Base-by-base conservation (phyloP, 2,888 invertebrate species). In the Neoaliturus tenellus region DNA sequence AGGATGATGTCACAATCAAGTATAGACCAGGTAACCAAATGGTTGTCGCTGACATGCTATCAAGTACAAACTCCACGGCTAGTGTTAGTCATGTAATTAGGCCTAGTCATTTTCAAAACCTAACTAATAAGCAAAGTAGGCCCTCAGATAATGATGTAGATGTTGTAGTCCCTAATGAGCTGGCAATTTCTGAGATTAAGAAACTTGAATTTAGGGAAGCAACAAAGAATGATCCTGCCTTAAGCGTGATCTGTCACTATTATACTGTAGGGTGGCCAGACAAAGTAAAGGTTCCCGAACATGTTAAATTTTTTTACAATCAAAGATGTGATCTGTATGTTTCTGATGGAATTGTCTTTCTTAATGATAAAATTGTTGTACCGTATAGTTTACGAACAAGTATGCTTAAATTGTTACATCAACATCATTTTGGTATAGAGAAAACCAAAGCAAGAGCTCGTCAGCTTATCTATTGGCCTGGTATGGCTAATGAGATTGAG, bases 1-100 rank as follows among this genome's bases (percentile, higher is more conserved):
- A 73, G 12, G 85, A 86, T 73, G 51, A 71, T 5, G 69, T 86
- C n/a, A 44, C 35, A 28, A 48, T 84, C 10, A 86, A 85, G 8
- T 87, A 88, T 85, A 86, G 83, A 44, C 87, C 88, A 10, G 88
- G 88, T 31, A 89, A 88, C 81, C 85, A 87, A 51, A 55, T 88
- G 71, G 84, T 86, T 73, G 85, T 88, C 55, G 86, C 87, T 23
- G 87, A 88, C 83, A n/a, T n/a, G n/a, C n/a, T n/a, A n/a, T n/a
- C n/a, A n/a, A n/a, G n/a, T n/a, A n/a, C n/a, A n/a, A 33, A 85
- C n/a, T n/a, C n/a, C n/a, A n/a, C n/a, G n/a, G n/a, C n/a, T n/a
- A n/a, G n/a, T n/a, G n/a, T n/a, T n/a, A n/a, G n/a, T n/a, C 84
- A 23, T 82, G 86, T 44, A n/a, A n/a, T n/a, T n/a, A n/a, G n/a